phyloP scores from a whole-genome alignment of 2,888 invertebrate species.

The Nephrotoma flavescens region DNA sequence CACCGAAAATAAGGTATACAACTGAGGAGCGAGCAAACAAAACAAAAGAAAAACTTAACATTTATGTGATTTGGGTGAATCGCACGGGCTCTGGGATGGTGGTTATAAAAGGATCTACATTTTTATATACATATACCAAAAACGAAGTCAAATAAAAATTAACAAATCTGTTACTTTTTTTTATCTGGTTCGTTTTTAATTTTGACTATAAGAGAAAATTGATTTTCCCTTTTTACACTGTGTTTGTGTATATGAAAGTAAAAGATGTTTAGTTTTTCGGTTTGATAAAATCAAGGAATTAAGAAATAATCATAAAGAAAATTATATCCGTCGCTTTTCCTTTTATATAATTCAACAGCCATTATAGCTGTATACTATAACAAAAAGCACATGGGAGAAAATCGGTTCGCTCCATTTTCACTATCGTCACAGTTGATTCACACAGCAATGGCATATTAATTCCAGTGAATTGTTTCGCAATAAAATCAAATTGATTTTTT shows the following conservation, averaged over 20 bases:
- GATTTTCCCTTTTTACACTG: not conserved
- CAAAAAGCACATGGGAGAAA: not conserved
- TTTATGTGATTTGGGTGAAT: not conserved
- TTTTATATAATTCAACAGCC: not conserved
- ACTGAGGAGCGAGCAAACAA: not conserved
- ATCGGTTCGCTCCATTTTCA: not conserved
- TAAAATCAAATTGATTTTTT: not conserved
- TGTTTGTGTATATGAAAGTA: not conserved
- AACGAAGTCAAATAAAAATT: not conserved
- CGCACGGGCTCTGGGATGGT: not conserved
- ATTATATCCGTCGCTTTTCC: not conserved
- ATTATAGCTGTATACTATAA: not conserved
- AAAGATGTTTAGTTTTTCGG: not conserved
- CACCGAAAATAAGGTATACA: not conserved
- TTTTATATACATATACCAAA: not conserved
- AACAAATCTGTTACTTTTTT: not conserved
- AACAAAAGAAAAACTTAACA: not conserved
- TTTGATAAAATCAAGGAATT: not conserved
- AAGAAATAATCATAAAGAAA: not conserved
- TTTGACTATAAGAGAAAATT: not conserved
- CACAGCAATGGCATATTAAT: not conserved
- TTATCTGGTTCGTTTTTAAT: not conserved
- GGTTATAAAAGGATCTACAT: not conserved
- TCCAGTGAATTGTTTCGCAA: not conserved
- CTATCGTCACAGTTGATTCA: not conserved